Conservation (phyloP, 2,113 vertebrate species). For the Nestor notabilis region DNA sequence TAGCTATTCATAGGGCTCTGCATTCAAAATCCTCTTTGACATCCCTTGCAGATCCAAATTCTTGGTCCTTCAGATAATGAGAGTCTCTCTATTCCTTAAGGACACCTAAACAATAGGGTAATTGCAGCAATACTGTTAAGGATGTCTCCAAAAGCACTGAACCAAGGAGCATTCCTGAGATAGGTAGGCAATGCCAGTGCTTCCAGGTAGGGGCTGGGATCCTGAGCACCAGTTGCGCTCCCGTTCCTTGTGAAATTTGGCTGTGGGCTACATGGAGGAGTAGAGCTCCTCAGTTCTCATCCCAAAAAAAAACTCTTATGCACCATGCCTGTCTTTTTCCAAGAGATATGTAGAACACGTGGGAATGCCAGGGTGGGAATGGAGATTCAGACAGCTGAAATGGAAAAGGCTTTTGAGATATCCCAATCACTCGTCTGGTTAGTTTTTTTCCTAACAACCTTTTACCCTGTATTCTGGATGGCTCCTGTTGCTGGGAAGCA, state of each 20-base stretch:
- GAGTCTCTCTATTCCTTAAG: background rate
- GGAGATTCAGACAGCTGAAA: background rate
- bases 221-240: background rate
- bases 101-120: background rate
- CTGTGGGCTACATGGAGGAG: background rate
- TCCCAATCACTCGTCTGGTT: background rate
- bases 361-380: background rate
- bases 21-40: background rate
- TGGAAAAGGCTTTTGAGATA: background rate
- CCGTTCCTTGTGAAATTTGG: background rate
- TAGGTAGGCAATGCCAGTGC: accelerated
- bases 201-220: background rate
- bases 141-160: background rate
- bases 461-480: background rate
- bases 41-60: background rate
- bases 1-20: background rate
- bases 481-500: background rate
- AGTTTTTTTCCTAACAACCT: background rate
- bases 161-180: background rate
- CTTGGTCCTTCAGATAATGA: background rate
- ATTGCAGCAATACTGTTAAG: background rate
- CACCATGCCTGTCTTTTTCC: accelerated
- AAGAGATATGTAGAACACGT: background rate
- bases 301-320: accelerated
- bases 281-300: background rate